Evolutionary conservation across 1,140 invertebrate genomes (phyloP).

Genomic region (Hormaphis cornu): DNA sequence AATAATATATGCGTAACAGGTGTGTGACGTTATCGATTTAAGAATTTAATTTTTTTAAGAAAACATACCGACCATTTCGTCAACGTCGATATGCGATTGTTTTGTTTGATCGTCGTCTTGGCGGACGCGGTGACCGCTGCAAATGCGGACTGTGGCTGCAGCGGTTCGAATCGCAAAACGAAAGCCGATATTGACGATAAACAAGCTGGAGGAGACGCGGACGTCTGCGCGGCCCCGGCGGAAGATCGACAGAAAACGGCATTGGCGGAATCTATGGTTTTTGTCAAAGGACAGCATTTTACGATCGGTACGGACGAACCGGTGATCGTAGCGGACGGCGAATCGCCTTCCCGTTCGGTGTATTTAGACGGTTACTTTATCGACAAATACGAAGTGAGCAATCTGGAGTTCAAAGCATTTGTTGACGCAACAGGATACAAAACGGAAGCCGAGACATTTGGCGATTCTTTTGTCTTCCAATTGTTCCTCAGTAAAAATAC

Average conservation of each 20-base stretch:
- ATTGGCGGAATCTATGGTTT: slow-evolving; percentile 52
- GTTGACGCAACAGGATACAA: slow-evolving; percentile 61
- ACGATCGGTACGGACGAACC: slow-evolving; percentile 73
- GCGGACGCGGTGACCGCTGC: too few species aligned
- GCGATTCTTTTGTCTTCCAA: slow-evolving; percentile 88
- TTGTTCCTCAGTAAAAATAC: slow-evolving; percentile 58
- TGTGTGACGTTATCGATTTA: too few species aligned
- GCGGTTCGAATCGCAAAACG: background rate
- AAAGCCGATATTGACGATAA: background rate
- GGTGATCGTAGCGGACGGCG: slow-evolving; percentile 69
- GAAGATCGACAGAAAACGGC: background rate
- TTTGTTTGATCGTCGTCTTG: too few species aligned
- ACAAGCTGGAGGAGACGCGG: too few species aligned
- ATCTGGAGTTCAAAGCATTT: slow-evolving; percentile 68
- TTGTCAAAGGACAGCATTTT: slow-evolving; percentile 59
- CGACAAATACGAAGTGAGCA: slow-evolving; percentile 80
- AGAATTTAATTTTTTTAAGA: too few species aligned
- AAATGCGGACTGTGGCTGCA: slow-evolving; percentile 4
- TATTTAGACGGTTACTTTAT: slow-evolving; percentile 66
- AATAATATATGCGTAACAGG: too few species aligned
- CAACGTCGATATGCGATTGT: too few species aligned
- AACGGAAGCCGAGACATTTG: slow-evolving; percentile 87
- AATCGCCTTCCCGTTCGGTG: slow-evolving; percentile 65
- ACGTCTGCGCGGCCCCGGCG: background rate
- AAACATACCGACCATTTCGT: too few species aligned